Evolutionary conservation across 2,797 vertebrate genomes (phyloP).

Genomic region (Sebastes steindachneri): DNA sequence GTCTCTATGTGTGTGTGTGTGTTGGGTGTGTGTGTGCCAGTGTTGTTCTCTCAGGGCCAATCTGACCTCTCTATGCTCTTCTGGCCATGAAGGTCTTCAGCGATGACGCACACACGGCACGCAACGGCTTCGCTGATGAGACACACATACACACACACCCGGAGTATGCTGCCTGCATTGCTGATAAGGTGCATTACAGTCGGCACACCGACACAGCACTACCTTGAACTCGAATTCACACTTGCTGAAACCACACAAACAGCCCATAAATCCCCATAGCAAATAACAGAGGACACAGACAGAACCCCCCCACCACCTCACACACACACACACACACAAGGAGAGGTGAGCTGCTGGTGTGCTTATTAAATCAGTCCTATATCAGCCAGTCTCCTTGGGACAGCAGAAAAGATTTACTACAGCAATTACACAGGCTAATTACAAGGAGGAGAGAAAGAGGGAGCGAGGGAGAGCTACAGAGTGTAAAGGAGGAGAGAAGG

Average conservation of each 20-base stretch:
- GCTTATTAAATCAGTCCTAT: constrained; percentile 86
- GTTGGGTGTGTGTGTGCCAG: constrained; percentile 10
- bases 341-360: constrained; percentile 72
- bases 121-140: constrained; percentile 72
- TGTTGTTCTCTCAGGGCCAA: constrained; percentile 73
- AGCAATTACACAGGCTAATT: constrained; percentile 86
- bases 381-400: constrained; percentile 84
- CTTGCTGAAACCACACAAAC: constrained; percentile 80
- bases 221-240: constrained; percentile 78
- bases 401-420: constrained; percentile 84
- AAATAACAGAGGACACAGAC: constrained; percentile 76
- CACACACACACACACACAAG: constrained; percentile 33
- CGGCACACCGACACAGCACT: constrained; percentile 69
- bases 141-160: constrained; percentile 24
- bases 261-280: constrained; percentile 78
- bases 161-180: constrained; percentile 70
- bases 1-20: constrained; percentile 18
- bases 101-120: constrained; percentile 77
- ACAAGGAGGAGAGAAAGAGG: constrained; percentile 73
- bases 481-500: constrained; percentile 54
- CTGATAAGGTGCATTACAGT: constrained; percentile 75
- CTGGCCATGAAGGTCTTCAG: constrained; percentile 81
- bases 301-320: background rate
- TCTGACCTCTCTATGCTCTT: constrained; percentile 79
- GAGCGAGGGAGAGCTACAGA: constrained; percentile 60